Evolutionary conservation across 2,888 invertebrate species (phyloP), one percentile per base, ranked within the genome.

Genomic region (Drosophila subquinaria): DNA sequence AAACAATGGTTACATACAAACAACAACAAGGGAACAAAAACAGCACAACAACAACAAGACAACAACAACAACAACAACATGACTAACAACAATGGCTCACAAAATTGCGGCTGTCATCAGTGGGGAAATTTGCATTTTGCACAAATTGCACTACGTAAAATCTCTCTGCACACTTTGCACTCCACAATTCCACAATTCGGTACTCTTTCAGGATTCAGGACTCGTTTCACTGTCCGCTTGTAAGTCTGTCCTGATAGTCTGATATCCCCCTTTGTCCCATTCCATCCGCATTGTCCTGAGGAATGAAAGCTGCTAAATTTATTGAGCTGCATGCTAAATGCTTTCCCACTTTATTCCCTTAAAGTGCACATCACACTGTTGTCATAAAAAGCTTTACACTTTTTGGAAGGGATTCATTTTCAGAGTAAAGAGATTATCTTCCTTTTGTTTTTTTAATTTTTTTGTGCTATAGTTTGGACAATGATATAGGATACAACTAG

Each of bases 71-170:
- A 53, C 40, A 62, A 52, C 61, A 66, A 50, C 63, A 65, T 62
- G 36, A 63, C 74, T 59, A 69, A 69, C 80, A 88, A 86, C 80
- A 86, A 85, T 83, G 77, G 71, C 43, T 71, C 60, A 81, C 77
- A 83, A 86, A 88, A 84, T 86, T 89, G 89, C 85, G 82, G 80
- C 89, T 84, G 85, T 87, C 85, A 86, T 86, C 89, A 84, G 84
- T 89, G 83, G 80, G 89, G 87, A 86, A 87, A 86, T 86, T 86
- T 89, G 85, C 86, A 86, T 89, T 86, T 86, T 87, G 88, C 86
- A 80, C 86, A 86, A 84, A 89, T 89, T 86, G 89, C 86, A 87
- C 84, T 86, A 89, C 88, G 82, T 82, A 81, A 79, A 67, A 23
- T 23, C 81, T 76, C 69, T 70, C 50, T 52, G 45, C 59, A 51